Evolutionary conservation across 2,888 invertebrate genomes (phyloP), one percentile per base, ranked within the genome.

Genomic region (Sinhomidia bicolor): DNA sequence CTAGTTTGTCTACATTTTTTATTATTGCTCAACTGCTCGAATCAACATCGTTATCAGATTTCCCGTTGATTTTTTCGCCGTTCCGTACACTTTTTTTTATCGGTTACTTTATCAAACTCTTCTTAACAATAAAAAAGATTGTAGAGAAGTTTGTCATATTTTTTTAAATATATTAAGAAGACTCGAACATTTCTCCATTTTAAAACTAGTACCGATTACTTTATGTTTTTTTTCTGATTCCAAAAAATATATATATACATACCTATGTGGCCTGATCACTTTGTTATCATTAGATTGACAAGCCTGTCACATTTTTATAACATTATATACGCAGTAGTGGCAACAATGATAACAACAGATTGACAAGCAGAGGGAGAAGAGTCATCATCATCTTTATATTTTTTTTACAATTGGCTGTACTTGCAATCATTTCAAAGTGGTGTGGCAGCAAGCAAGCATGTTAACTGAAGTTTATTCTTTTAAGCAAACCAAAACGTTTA

Each of bases 401-500:
- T n/a, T n/a, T n/a, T n/a, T n/a, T n/a, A n/a, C n/a, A n/a, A n/a
- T n/a, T n/a, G n/a, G n/a, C n/a, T n/a, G n/a, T n/a, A n/a, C n/a
- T n/a, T n/a, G 17, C 65, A 17, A 14, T 17, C 32, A 65, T n/a
- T 65, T 65, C 9, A 74, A 23, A n/a, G n/a, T n/a, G 23, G n/a
- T 74, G 62, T 57, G 26, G 23, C n/a, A n/a, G n/a, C n/a, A n/a
- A n/a, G n/a, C n/a, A 32, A 68, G 79, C 85, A 80, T 29, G 68
- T 71, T 41, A n/a, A 71, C n/a, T n/a, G n/a, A n/a, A n/a, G n/a
- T n/a, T n/a, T n/a, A 60, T 80, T 85, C 68, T 23, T 60, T 81
- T 86, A 60, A 81, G 26, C 65, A 68, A 29, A 62, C 62, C 29
- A n/a, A n/a, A n/a, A n/a, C n/a, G n/a, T n/a, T n/a, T n/a, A n/a